A percentile compares a stretch with the other conserved stretches of the same genome.
These are phyloP conservation scores for Columba janthina DNA, from an alignment of 2,113 vertebrate genomes.

Conservation along the genomic window DNA sequence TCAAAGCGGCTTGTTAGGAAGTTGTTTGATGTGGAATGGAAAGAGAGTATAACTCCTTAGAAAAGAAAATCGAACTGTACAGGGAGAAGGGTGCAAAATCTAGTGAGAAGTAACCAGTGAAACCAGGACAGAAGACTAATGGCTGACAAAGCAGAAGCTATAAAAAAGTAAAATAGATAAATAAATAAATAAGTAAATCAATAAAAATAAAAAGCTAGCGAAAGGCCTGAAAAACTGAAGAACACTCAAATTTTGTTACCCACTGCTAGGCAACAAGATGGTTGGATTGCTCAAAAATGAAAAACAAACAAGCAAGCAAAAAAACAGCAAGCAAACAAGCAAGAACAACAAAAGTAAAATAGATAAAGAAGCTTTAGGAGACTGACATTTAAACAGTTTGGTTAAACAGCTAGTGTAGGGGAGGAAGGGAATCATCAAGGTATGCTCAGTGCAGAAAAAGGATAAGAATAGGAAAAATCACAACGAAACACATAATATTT, in stretches of 20 bases:
- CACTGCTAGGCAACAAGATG: neutral
- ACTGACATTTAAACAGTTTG: neutral
- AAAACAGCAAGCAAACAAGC: too few species aligned
- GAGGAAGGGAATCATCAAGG: neutral
- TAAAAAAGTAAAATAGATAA: neutral
- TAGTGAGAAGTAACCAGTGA: neutral
- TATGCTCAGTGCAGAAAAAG: neutral
- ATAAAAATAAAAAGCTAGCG: neutral
- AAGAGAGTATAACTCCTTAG: neutral
- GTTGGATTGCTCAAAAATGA: neutral
- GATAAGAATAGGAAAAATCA: neutral
- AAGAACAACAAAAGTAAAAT: too few species aligned
- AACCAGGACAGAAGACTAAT: neutral
- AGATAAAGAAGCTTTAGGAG: neutral
- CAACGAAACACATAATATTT: neutral
- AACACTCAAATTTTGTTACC: neutral
- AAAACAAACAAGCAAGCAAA: neutral
- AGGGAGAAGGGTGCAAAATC: neutral
- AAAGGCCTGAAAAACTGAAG: neutral
- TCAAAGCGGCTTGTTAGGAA: neutral
- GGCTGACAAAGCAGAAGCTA: neutral
- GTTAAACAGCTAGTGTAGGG: neutral
- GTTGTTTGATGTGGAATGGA: neutral
- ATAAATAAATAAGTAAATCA: too few species aligned
- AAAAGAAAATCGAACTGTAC: neutral